Evolutionary conservation across 2,113 vertebrate species (phyloP).

Genomic region (Perccottus glenii): DNA sequence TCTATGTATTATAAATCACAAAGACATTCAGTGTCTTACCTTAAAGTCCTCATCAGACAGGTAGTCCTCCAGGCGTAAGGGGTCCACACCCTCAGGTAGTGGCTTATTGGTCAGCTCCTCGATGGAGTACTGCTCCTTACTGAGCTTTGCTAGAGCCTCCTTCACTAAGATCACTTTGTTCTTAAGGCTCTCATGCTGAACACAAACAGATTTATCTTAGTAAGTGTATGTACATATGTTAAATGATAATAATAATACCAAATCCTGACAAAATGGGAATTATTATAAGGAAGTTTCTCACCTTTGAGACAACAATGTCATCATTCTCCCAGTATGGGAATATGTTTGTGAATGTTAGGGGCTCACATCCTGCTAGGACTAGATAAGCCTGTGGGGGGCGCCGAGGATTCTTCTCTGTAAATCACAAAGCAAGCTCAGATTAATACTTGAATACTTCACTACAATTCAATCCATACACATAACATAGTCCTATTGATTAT

Average conservation of each 20-base stretch:
- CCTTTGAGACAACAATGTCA: constrained; percentile 60
- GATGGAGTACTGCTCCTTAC: constrained; percentile 79
- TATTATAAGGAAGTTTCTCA: constrained; percentile 12
- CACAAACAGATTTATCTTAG: background rate
- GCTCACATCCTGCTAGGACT: constrained; percentile 79
- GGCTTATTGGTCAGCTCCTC: constrained; percentile 79
- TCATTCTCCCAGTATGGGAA: constrained; percentile 82
- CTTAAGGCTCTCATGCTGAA: constrained; percentile 56
- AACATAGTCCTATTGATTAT: background rate
- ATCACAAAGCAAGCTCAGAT: background rate
- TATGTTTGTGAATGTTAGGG: constrained; percentile 84
- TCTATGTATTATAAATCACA: background rate
- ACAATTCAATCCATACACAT: too few species aligned
- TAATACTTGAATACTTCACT: too few species aligned
- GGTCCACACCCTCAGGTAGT: constrained; percentile 83
- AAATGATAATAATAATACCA: background rate
- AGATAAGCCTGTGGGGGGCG: constrained; percentile 81
- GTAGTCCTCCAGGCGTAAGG: constrained; percentile 81
- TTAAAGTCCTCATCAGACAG: constrained; percentile 83
- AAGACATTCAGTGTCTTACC: constrained; percentile 51
- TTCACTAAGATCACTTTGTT: constrained; percentile 80
- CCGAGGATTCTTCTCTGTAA: constrained; percentile 79
- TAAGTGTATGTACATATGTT: background rate
- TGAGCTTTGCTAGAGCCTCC: constrained; percentile 78
- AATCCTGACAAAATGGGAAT: background rate